These are phyloP conservation scores for Myotis findleyi DNA, from an alignment of 2,797 vertebrate genomes.

Conservation along the genomic window DNA sequence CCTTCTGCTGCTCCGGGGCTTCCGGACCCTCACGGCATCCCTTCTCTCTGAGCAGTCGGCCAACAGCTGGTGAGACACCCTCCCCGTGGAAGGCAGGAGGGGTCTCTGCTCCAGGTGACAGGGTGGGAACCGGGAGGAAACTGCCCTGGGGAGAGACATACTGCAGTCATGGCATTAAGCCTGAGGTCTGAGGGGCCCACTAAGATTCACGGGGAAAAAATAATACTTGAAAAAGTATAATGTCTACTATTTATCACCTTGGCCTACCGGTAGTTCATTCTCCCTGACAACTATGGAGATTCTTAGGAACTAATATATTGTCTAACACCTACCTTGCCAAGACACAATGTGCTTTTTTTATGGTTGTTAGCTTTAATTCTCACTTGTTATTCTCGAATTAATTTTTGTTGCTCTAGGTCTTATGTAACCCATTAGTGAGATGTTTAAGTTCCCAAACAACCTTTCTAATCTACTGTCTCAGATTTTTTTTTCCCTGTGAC, in stretches of 20 bases:
- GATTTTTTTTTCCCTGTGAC: background rate
- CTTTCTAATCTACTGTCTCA: background rate
- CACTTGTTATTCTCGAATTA: slow-evolving; percentile 65
- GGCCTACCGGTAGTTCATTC: slow-evolving; percentile 67
- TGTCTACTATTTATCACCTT: slow-evolving; percentile 77
- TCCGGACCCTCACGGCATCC: background rate
- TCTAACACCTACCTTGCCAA: slow-evolving; percentile 49
- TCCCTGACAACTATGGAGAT: slow-evolving; percentile 75
- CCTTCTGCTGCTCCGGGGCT: background rate
- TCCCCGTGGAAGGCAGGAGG: background rate
- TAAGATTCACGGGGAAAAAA: slow-evolving; percentile 81
- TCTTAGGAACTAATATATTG: slow-evolving; percentile 74
- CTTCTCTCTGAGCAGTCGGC: background rate
- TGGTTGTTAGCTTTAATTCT: slow-evolving; percentile 48
- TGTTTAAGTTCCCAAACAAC: slow-evolving; percentile 43
- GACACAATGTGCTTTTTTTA: background rate
- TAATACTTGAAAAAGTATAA: slow-evolving; percentile 80
- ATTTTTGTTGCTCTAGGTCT: slow-evolving; percentile 51
- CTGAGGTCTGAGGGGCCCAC: slow-evolving; percentile 61
- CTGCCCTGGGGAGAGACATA: slow-evolving; percentile 48
- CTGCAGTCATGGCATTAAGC: slow-evolving; percentile 12
- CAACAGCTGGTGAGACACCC: background rate
- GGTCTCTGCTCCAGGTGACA: slow-evolving; percentile 47
- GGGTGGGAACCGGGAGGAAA: background rate
- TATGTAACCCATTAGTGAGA: slow-evolving; percentile 34